A percentile compares a stretch with the other conserved stretches of the same genome.
These are phyloP conservation scores for Lepidurus apus DNA, from an alignment of 1,140 invertebrate genomes.

Conservation along the genomic window DNA sequence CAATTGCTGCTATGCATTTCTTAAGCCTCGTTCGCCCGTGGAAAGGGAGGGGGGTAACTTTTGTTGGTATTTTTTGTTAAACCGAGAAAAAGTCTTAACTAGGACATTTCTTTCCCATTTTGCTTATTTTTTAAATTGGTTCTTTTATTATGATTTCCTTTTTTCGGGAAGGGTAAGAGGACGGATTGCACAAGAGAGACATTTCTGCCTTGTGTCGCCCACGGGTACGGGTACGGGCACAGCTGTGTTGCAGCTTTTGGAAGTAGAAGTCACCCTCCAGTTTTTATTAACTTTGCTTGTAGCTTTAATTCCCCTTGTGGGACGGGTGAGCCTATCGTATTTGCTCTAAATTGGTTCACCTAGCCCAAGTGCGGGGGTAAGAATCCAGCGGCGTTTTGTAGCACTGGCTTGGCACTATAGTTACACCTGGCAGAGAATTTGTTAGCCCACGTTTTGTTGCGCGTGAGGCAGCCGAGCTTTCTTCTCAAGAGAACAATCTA, in stretches of 20 bases:
- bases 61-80: background rate
- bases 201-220: too few relatives aligned
- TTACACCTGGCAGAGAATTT: background rate
- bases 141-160: too few relatives aligned
- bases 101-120: background rate
- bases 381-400: background rate
- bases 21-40: background rate
- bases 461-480: background rate
- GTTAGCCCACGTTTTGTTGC: background rate
- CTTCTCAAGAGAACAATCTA: constrained; percentile 1
- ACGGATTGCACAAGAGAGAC: background rate
- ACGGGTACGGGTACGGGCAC: background rate
- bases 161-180: background rate
- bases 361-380: background rate
- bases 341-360: background rate
- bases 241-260: background rate
- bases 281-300: background rate
- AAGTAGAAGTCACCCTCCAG: background rate
- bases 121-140: background rate
- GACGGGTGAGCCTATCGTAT: background rate
- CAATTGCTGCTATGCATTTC: background rate
- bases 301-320: background rate
- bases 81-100: background rate
- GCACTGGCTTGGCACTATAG: background rate
- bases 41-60: background rate